These are phyloP conservation scores for Phaonia tiefii DNA, from an alignment of 2,888 invertebrate genomes.

Conservation along the genomic window DNA sequence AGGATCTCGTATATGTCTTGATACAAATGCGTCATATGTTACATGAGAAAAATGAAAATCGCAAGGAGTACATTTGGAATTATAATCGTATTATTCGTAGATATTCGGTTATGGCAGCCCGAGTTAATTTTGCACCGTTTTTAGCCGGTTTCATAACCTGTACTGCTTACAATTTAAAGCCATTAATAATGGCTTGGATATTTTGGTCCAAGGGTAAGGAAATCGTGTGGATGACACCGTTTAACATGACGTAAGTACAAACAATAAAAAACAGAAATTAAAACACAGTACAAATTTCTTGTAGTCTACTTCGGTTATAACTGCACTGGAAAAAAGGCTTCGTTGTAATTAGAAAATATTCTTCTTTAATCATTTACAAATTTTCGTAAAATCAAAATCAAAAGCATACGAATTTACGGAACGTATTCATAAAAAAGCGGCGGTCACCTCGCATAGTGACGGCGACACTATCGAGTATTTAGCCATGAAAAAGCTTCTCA, in stretches of 20 bases:
- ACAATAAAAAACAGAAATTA: too few species aligned
- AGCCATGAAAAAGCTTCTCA: too few species aligned
- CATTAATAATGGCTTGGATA: slow-evolving; percentile 69
- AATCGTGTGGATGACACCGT: slow-evolving; percentile 71
- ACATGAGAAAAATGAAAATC: slow-evolving; percentile 25
- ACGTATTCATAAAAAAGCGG: too few species aligned
- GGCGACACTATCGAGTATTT: too few species aligned
- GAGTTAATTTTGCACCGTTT: slow-evolving; percentile 74
- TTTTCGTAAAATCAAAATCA: too few species aligned
- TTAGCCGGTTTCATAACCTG: slow-evolving; percentile 72
- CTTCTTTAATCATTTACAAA: too few species aligned
- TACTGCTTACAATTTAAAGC: slow-evolving; percentile 72
- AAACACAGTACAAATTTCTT: too few species aligned
- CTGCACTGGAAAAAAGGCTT: too few species aligned
- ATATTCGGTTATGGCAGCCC: slow-evolving; percentile 68
- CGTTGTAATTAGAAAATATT: too few species aligned
- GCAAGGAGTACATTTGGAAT: background rate
- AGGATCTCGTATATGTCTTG: slow-evolving; percentile 70
- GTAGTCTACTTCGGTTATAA: too few species aligned
- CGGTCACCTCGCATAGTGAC: too few species aligned
- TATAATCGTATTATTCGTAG: slow-evolving; percentile 57
- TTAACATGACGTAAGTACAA: slow-evolving; percentile 75
- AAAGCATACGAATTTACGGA: too few species aligned
- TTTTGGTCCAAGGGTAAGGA: slow-evolving; percentile 63
- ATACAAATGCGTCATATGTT: slow-evolving; percentile 64